These are phyloP conservation scores for Distichodus sexfasciatus DNA, from an alignment of 2,797 vertebrate genomes.

Conservation along the genomic window DNA sequence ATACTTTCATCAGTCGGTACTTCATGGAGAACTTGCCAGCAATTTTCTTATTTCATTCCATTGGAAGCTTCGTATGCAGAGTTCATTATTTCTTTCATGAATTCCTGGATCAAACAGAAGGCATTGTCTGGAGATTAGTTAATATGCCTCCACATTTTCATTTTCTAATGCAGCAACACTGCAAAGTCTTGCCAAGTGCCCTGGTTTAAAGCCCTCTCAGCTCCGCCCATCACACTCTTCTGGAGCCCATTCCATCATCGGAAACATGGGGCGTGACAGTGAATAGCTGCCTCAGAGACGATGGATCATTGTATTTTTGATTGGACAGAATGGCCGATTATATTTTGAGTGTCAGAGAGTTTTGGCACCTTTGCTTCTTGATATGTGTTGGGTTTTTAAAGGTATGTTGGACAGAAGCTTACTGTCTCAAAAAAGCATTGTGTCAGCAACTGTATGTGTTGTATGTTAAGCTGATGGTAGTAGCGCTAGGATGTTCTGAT, in stretches of 20 bases:
- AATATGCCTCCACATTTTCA: conserved; percentile 16
- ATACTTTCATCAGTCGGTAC: not conserved
- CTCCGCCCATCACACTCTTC: conserved; percentile 17
- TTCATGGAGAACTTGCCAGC: not conserved
- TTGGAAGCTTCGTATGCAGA: not conserved
- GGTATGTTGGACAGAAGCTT: no score
- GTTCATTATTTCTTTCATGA: not conserved
- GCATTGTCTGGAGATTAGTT: conserved; percentile 20
- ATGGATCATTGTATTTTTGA: conserved; percentile 11
- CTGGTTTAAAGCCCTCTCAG: conserved; percentile 40
- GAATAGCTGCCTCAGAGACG: not conserved
- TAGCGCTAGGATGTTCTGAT: no score
- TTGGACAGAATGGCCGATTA: not conserved
- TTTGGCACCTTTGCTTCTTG: no score
- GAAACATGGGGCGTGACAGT: conserved; percentile 10
- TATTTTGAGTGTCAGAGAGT: no score
- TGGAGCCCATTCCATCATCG: conserved; percentile 32
- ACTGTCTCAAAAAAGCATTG: not conserved
- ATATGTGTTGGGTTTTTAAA: no score
- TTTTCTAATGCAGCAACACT: conserved; percentile 25
- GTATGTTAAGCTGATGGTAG: not conserved
- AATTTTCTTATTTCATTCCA: not conserved
- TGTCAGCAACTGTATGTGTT: no score
- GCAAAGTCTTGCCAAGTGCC: conserved; percentile 35
- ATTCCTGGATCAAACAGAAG: conserved; percentile 10